Base-by-base conservation (phyloP, 2,888 invertebrate genomes). In the Encarsia formosa region DNA sequence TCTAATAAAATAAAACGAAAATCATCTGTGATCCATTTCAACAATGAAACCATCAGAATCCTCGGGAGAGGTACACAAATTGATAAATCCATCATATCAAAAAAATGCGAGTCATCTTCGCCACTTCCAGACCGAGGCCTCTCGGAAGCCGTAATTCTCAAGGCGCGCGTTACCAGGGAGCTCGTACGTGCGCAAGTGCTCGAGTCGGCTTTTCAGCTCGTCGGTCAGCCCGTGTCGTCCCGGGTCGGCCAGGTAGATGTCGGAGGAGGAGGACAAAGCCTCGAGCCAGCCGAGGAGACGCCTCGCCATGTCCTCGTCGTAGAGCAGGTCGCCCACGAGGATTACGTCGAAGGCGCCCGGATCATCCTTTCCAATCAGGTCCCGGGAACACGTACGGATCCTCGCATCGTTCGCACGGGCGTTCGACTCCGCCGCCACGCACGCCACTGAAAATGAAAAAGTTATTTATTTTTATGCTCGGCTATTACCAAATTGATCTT, bases 241-340 rank as follows among this genome's bases (percentile, higher is more conserved):
- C 0, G 83, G 83, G 64, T 84, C 84, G 0, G 81, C 83, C 32
- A 83, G 73, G 26, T 80, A 64, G 26, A 83, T 73, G 70, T 75
- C 65, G 2, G 69, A 64, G 15, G 23, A 8, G 55, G 43, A 16
- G 20, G 16, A 45, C 29, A 11, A 61, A 57, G 35, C 40, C 16
- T 66, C 61, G 1, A 84, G 68, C 84, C 84, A 84, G 1, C 74
- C 66, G 52, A 81, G 77, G 29, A 84, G 65, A n/a, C 63, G 43
- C 5, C 67, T 73, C 0, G 80, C 78, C 54, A 83, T 80, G 41
- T 79, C 77, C 53, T 79, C 77, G 63, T 86, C 84, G 65, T 86
- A 86, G 60, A 86, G 82, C 77, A 86, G 80, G 65, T 86, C 86
- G 1, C 86, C 86, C 31, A 86, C 73, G n/a, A 86, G 68, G 54